Conservation (phyloP, 2,113 vertebrate genomes). For the Cichladusa arquata region DNA sequence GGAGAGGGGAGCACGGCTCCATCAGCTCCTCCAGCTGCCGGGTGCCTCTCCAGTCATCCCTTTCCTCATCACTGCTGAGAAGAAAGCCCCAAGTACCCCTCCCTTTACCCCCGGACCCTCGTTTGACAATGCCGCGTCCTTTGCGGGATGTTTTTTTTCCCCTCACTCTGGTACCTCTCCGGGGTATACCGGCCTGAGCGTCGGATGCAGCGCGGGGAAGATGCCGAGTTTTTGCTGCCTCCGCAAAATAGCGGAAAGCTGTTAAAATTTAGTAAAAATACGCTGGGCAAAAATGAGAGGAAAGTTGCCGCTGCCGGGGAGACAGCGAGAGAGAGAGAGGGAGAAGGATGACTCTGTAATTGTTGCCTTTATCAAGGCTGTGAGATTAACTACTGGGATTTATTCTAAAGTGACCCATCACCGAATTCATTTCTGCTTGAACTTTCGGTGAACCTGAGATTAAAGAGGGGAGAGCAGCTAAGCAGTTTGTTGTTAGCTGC, state of each 20-base stretch:
- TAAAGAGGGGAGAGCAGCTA: constrained; percentile 83
- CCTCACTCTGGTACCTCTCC: background rate
- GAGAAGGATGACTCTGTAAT: constrained; percentile 71
- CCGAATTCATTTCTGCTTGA: constrained; percentile 86
- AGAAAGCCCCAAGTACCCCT: background rate
- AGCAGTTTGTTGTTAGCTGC: constrained; percentile 85
- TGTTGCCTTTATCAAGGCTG: constrained; percentile 76
- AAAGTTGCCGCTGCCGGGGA: constrained; percentile 40
- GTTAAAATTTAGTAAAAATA: constrained; percentile 52
- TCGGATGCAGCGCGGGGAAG: background rate
- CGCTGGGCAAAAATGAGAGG: constrained; percentile 58
- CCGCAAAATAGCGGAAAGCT: background rate
- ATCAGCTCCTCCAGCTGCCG: background rate
- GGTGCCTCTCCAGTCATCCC: background rate
- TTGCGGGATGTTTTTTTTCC: background rate
- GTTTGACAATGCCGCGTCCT: background rate
- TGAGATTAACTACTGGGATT: constrained; percentile 80
- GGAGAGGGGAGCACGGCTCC: background rate
- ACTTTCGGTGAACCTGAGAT: constrained; percentile 87
- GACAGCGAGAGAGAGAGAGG: background rate
- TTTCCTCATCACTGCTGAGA: background rate
- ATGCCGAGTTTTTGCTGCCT: background rate
- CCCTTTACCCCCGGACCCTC: background rate
- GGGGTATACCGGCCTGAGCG: background rate
- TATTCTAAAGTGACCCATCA: constrained; percentile 82